Conservation (phyloP, 2,888 invertebrate species). For the Rhagium mordax region DNA sequence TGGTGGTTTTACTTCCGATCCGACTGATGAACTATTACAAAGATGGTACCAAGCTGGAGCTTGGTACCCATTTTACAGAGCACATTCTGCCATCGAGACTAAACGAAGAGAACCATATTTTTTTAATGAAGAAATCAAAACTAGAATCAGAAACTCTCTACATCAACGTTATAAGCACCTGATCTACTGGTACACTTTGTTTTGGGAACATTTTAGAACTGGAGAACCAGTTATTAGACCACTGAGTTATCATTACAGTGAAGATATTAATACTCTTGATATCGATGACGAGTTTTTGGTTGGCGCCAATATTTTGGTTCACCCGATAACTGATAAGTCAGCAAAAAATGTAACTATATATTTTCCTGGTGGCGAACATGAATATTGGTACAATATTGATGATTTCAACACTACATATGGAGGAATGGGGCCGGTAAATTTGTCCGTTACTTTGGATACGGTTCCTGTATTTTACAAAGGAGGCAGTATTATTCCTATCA, state of each 20-base stretch:
- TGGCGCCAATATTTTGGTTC: slow-evolving; percentile 70
- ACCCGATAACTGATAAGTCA: slow-evolving; percentile 23
- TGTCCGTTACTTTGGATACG: slow-evolving; percentile 35
- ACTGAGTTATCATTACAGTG: slow-evolving; percentile 89
- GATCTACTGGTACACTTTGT: slow-evolving; percentile 92
- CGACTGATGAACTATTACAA: slow-evolving; percentile 87
- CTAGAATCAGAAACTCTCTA: slow-evolving; percentile 80
- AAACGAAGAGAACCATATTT: slow-evolving; percentile 97
- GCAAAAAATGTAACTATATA: slow-evolving; percentile 32
- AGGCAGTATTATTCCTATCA: slow-evolving; percentile 56
- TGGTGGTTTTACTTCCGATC: slow-evolving; percentile 91
- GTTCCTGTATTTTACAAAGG: slow-evolving; percentile 33
- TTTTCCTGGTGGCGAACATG: slow-evolving; percentile 36
- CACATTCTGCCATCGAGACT: slow-evolving; percentile 96
- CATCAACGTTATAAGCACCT: slow-evolving; percentile 88
- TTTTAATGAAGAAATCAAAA: slow-evolving; percentile 80
- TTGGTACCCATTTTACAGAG: slow-evolving; percentile 94
- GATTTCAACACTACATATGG: slow-evolving; percentile 14
- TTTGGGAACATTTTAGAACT: slow-evolving; percentile 87
- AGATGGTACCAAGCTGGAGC: slow-evolving; percentile 96
- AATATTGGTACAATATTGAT: slow-evolving; percentile 36
- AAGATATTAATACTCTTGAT: slow-evolving; percentile 80
- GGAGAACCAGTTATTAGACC: slow-evolving; percentile 93
- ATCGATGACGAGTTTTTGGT: slow-evolving; percentile 85
- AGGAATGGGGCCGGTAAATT: slow-evolving; percentile 15